Conservation (phyloP, 1,140 invertebrate genomes). For the Chrysopa pallens region DNA sequence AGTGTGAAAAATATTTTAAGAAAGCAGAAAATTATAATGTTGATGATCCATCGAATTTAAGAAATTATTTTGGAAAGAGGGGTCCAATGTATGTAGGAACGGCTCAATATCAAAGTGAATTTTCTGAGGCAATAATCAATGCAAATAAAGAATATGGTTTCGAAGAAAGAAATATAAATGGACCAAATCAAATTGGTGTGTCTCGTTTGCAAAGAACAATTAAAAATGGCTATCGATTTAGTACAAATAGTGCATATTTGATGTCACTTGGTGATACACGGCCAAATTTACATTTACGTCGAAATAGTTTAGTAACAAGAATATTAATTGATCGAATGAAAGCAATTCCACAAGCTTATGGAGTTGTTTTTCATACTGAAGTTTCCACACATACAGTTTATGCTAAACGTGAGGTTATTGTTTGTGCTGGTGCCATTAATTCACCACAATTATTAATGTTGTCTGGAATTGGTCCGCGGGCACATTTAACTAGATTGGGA, state of each 20-base stretch:
- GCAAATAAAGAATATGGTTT: conserved; percentile 30
- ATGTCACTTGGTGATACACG: conserved; percentile 24
- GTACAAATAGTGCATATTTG: conserved; percentile 33
- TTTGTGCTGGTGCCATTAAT: conserved; percentile 48
- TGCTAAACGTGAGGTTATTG: conserved; percentile 42
- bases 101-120: conserved; percentile 8
- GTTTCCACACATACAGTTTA: conserved; percentile 25
- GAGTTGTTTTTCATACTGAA: conserved; percentile 34
- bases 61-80: conserved; percentile 12
- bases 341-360: conserved; percentile 19
- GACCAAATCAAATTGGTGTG: conserved; percentile 24
- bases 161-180: conserved; percentile 30
- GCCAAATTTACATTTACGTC: conserved; percentile 44
- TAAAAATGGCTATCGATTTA: conserved; percentile 26
- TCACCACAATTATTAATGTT: conserved; percentile 52
- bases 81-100: conserved; percentile 13
- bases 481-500: conserved; percentile 39
- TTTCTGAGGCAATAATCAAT: conserved; percentile 25
- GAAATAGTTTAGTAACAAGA: conserved; percentile 39
- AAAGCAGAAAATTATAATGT: conserved; percentile 17
- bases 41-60: conserved; percentile 15
- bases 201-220: conserved; percentile 19
- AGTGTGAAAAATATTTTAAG: conserved; percentile 21
- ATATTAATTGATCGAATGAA: conserved; percentile 32
- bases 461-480: conserved; percentile 51